Conservation (phyloP, 2,113 vertebrate genomes). For the Dascyllus trimaculatus region DNA sequence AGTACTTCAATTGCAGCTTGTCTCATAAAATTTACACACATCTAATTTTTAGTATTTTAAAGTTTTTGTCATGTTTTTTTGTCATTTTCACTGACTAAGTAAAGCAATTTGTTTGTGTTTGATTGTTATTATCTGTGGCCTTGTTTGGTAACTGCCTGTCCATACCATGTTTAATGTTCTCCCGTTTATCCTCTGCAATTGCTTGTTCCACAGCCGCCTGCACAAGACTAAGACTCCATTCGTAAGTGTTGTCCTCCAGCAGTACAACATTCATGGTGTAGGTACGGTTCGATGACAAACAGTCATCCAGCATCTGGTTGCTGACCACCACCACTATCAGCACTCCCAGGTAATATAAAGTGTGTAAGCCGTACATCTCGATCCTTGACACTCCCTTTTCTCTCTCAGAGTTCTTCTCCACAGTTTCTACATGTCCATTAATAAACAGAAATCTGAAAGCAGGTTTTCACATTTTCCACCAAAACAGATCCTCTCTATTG, state of each 20-base stretch:
- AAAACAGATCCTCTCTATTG: background rate
- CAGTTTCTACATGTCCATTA: constrained; percentile 63
- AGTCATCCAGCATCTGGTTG: constrained; percentile 66
- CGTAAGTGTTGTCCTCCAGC: constrained; percentile 87
- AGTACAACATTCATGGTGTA: constrained; percentile 90
- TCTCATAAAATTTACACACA: too few species aligned
- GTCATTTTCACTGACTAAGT: background rate
- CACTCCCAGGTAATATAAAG: constrained; percentile 51
- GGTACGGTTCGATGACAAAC: background rate
- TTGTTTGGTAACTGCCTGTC: background rate
- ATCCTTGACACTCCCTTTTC: constrained; percentile 10
- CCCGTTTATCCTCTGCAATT: constrained; percentile 73
- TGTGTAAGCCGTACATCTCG: constrained; percentile 50
- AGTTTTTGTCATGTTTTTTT: too few species aligned
- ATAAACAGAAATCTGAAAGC: background rate
- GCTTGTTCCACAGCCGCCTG: constrained; percentile 78
- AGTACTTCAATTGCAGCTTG: too few species aligned
- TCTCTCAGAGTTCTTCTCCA: constrained; percentile 8
- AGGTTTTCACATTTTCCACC: constrained; percentile 2
- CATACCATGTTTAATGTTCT: constrained; percentile 70
- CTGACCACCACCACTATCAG: constrained; percentile 16
- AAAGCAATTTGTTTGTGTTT: background rate
- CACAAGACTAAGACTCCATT: constrained; percentile 77
- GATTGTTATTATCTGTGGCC: background rate
- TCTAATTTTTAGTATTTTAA: too few species aligned